Base-by-base conservation (phyloP, 53 echinoderm and acorn worm species). In the Crossaster papposus region DNA sequence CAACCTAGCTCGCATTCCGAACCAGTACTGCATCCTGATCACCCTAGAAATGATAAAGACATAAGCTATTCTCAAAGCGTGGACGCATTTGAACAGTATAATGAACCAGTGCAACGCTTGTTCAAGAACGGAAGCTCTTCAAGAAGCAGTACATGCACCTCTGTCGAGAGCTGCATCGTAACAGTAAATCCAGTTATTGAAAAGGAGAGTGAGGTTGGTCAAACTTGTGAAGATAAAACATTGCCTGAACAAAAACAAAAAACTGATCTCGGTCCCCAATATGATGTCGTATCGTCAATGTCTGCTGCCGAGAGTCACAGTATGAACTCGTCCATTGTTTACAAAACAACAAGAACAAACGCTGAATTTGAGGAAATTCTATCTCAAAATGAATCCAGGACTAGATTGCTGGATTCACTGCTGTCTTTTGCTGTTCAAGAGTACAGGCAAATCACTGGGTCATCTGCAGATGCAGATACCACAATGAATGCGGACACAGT, bases 81-180 rank as follows among this genome's bases (percentile, higher is more conserved):
- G 10, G 28, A 73, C 3, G 35, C 15, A 35, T 73, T 17, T 4
- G 11, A 14, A 34, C 74, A 73, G 35, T 15, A 73, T 73, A 10
- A 14, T 30, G 68, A 28, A 12, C 7, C 2, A 6, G 3, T 5
- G 11, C 24, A n/a, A 68, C 28, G 28, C 28, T 68, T 2, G 22
- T 68, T 68, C 68, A 68, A 26, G 1, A 28, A 11, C 9, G 17
- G 3, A 3, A 23, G 62, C 17, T 11, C 62, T 20, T 20, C 83
- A 70, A 6, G 64, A 24, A 83, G 83, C 83, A 74, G 36, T 74
- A 74, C 74, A 17, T 68, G 44, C 50, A 36, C 70, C 9, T 83
- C 70, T 35, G 23, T 32, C 4, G 70, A 70, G 44, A 65, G 81
- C 36, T n/a, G 81, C 11, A 58, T 81, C 32, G 33, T 81, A 54